These are phyloP conservation scores for Tenthredo notha DNA, from an alignment of 2,888 invertebrate species.

Conservation along the genomic window DNA sequence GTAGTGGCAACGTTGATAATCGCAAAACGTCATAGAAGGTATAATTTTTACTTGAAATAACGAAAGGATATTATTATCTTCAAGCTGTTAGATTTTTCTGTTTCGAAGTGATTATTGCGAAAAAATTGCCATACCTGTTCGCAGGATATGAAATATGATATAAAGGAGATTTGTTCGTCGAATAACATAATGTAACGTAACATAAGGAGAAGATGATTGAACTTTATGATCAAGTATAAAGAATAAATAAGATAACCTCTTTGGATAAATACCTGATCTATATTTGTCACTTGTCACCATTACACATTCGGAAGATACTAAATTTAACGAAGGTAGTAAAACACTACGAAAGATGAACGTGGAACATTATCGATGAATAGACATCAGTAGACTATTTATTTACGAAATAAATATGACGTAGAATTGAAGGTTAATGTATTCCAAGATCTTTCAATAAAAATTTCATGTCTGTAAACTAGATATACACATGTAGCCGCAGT, in stretches of 20 bases:
- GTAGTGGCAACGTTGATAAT: not conserved
- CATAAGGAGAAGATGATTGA: not conserved
- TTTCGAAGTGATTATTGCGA: not conserved
- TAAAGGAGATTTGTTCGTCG: not conserved
- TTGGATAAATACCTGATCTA: not conserved
- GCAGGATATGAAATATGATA: not conserved
- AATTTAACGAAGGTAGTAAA: not conserved
- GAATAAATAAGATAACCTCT: slow-evolving; percentile 17
- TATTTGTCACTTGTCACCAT: slow-evolving; percentile 25
- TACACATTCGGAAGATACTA: not conserved
- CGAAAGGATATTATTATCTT: not conserved
- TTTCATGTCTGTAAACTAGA: not conserved
- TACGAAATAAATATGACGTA: slow-evolving; percentile 24
- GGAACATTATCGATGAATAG: slow-evolving; percentile 32
- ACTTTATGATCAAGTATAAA: not conserved
- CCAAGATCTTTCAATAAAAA: not conserved
- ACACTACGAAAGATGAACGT: slow-evolving; percentile 22
- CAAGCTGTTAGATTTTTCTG: not conserved
- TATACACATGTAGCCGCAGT: not conserved
- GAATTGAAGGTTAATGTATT: slow-evolving; percentile 27
- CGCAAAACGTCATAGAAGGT: not conserved
- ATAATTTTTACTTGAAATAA: not conserved
- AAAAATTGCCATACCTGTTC: not conserved
- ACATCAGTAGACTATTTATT: slow-evolving; percentile 21
- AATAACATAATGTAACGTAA: not conserved